Percentiles rank a stretch among this genome's conserved stretches.
phyloP scores from a whole-genome alignment of 2,113 vertebrate species.

The Solea solea region DNA sequence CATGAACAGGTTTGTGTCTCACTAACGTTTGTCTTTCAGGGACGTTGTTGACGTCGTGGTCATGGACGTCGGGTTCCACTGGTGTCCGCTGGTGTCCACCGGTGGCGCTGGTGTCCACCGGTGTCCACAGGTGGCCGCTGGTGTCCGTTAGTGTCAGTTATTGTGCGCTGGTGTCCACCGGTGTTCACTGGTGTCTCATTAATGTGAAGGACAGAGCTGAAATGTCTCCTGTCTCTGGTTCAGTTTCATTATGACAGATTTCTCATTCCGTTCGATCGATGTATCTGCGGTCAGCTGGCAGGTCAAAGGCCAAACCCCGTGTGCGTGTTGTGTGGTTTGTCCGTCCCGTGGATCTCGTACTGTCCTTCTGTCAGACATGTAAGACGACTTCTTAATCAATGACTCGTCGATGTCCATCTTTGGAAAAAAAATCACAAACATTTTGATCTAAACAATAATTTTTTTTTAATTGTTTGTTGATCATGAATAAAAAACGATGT shows the following conservation, averaged over 20 bases:
- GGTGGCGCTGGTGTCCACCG: too few relatives aligned
- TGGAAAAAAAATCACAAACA: too few relatives aligned
- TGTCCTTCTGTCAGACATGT: slow-evolving; percentile 70
- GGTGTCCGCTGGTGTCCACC: too few relatives aligned
- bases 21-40: slow-evolving; percentile 47
- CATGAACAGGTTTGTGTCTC: slow-evolving; percentile 68
- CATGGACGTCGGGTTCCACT: background rate
- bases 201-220: background rate
- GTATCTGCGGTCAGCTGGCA: slow-evolving; percentile 55
- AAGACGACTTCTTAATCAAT: slow-evolving; percentile 24
- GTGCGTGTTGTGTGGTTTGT: slow-evolving; percentile 73
- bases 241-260: slow-evolving; percentile 71
- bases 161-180: too few relatives aligned
- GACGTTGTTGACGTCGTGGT: background rate
- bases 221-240: slow-evolving; percentile 34
- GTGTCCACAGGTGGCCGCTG: too few relatives aligned
- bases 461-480: too few relatives aligned
- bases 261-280: slow-evolving; percentile 21
- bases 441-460: too few relatives aligned
- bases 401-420: too few relatives aligned
- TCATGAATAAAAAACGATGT: too few relatives aligned
- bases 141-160: too few relatives aligned
- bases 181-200: background rate
- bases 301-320: slow-evolving; percentile 59
- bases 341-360: slow-evolving; percentile 63